Evolutionary conservation across 2,797 vertebrate species (phyloP).

Genomic region (Chloroceryle inda): DNA sequence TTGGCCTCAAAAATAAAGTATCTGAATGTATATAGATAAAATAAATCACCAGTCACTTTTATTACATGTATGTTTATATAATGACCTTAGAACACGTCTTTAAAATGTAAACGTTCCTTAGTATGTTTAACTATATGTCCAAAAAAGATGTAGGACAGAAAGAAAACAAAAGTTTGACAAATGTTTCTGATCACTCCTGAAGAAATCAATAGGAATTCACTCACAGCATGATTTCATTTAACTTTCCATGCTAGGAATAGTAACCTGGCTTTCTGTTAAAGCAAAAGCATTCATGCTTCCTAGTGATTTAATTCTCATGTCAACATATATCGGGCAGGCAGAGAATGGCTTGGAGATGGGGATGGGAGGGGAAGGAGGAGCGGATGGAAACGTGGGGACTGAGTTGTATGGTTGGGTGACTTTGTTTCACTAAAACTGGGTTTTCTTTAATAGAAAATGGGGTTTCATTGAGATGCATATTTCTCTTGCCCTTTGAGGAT

Average conservation of each 20-base stretch:
- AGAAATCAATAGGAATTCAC: conserved; percentile 72
- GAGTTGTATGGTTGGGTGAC: not conserved
- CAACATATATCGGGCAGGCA: conserved; percentile 50
- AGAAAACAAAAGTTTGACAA: conserved; percentile 74
- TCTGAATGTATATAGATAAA: conserved; percentile 54
- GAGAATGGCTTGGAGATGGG: not conserved
- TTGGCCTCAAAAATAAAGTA: conserved; percentile 52
- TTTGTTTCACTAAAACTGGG: not conserved
- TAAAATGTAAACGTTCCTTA: conserved; percentile 66
- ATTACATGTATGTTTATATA: conserved; percentile 69
- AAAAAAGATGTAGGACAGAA: conserved; percentile 65
- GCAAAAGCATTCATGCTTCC: conserved; percentile 50
- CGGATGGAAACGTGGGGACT: not conserved
- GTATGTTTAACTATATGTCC: conserved; percentile 71
- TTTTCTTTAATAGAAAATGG: conserved; percentile 5
- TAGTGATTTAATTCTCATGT: conserved; percentile 58
- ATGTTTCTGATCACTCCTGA: conserved; percentile 71
- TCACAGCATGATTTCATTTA: conserved; percentile 71
- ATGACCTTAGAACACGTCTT: conserved; percentile 59
- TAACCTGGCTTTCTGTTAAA: conserved; percentile 61
- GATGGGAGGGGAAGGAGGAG: not conserved
- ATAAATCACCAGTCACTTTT: conserved; percentile 71
- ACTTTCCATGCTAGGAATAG: conserved; percentile 68
- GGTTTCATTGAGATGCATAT: not conserved
- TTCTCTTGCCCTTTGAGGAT: not conserved